phyloP scores from a whole-genome alignment of 92 coral and sea anemone genomes.

The Phenganax marumi region DNA sequence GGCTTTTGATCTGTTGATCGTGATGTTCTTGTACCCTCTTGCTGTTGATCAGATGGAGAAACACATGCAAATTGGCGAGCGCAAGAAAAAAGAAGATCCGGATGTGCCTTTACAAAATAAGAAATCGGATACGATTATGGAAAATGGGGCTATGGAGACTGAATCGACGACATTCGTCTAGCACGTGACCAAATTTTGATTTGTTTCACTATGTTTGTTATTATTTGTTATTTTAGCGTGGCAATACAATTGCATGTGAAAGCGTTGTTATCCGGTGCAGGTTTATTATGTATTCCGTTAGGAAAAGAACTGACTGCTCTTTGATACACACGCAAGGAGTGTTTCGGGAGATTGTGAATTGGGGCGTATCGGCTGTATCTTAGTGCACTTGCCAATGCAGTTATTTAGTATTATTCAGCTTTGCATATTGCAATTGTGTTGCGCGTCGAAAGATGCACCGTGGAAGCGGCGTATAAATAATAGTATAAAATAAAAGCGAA shows the following conservation, averaged over 20 bases:
- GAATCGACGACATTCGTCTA: constrained; percentile 20
- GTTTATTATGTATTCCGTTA: not conserved
- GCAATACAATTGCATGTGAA: not conserved
- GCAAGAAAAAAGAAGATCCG: constrained; percentile 24
- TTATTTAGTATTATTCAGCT: too few species aligned
- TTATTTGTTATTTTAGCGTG: not conserved
- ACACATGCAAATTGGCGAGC: constrained; percentile 57
- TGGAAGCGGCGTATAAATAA: too few species aligned
- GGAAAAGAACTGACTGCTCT: not conserved
- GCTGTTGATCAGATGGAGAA: constrained; percentile 79
- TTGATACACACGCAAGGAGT: not conserved
- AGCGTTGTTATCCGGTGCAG: constrained; percentile 11
- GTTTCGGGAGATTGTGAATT: not conserved
- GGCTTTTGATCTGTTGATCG: constrained; percentile 68
- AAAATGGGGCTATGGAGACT: not conserved
- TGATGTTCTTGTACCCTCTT: constrained; percentile 66
- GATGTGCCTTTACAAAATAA: constrained; percentile 20
- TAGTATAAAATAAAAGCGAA: not conserved
- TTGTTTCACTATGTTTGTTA: not conserved
- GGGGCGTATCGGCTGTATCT: too few species aligned
- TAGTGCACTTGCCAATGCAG: too few species aligned
- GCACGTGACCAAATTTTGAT: not conserved
- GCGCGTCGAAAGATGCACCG: too few species aligned
- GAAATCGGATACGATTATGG: not conserved
- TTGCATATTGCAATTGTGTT: too few species aligned